Conservation (phyloP, 2,888 invertebrate species). For the Nomada goodeniana region DNA sequence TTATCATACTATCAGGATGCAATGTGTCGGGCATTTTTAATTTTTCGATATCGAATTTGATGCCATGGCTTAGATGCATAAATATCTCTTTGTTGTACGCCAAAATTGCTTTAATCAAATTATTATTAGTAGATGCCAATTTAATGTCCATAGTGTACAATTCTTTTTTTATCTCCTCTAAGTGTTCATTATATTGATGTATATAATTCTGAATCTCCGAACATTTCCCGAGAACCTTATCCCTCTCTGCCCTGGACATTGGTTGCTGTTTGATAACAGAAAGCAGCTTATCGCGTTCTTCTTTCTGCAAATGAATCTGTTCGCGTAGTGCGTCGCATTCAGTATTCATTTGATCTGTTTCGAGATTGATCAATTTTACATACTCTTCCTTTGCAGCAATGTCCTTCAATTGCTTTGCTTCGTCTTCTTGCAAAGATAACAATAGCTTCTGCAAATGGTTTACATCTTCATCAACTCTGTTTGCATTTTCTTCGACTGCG, state of each 20-base stretch:
- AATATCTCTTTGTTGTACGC: slow-evolving; percentile 78
- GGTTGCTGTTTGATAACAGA: slow-evolving; percentile 73
- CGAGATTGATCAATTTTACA: slow-evolving; percentile 56
- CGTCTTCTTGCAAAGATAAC: slow-evolving; percentile 59
- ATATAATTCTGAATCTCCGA: slow-evolving; percentile 72
- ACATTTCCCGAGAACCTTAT: slow-evolving; percentile 74
- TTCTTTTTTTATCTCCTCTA: slow-evolving; percentile 78
- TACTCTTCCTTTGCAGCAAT: slow-evolving; percentile 63
- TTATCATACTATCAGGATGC: slow-evolving; percentile 65
- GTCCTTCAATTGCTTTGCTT: slow-evolving; percentile 56
- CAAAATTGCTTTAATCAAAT: slow-evolving; percentile 74
- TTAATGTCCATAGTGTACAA: slow-evolving; percentile 77
- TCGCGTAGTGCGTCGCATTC: slow-evolving; percentile 60
- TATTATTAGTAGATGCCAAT: slow-evolving; percentile 72
- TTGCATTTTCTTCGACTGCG: slow-evolving; percentile 52
- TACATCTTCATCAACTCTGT: slow-evolving; percentile 59
- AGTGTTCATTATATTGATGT: slow-evolving; percentile 73
- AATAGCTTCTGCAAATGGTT: slow-evolving; percentile 58
- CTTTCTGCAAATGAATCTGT: slow-evolving; percentile 63
- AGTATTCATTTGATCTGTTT: slow-evolving; percentile 66
- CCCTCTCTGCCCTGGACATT: slow-evolving; percentile 74
- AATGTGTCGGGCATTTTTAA: slow-evolving; percentile 76
- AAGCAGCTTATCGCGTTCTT: slow-evolving; percentile 67
- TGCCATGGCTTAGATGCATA: slow-evolving; percentile 65
- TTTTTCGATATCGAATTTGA: slow-evolving; percentile 68